Evolutionary conservation across 2,113 vertebrate genomes (phyloP).

Genomic region (Marmota flaviventris): DNA sequence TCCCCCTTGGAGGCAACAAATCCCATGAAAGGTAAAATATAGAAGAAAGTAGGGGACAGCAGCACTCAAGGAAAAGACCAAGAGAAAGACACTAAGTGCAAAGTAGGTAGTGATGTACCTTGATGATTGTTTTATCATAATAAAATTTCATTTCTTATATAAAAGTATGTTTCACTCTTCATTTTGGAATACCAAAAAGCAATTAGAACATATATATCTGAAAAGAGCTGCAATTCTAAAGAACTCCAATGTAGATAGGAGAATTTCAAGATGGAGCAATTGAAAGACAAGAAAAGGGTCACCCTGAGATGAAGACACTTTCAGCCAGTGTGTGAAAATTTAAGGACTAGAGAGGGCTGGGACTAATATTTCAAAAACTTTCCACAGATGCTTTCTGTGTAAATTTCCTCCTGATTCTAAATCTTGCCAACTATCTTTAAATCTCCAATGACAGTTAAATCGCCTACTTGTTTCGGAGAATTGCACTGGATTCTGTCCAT

Average conservation of each 20-base stretch:
- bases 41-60: background rate
- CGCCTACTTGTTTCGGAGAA: background rate
- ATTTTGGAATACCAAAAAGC: background rate
- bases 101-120: background rate
- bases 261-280: background rate
- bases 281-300: background rate
- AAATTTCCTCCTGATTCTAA: background rate
- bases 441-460: background rate
- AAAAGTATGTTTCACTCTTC: background rate
- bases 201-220: background rate
- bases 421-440: constrained; percentile 14
- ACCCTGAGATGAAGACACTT: background rate
- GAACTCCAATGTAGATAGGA: background rate
- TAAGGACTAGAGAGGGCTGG: background rate
- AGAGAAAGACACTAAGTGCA: background rate
- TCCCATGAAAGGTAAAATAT: background rate
- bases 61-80: too few relatives aligned
- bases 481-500: background rate
- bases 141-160: background rate
- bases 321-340: background rate
- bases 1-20: background rate
- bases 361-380: background rate
- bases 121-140: background rate
- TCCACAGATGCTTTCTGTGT: background rate
- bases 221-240: background rate